Evolutionary conservation across 92 coral and sea anemone genomes (phyloP).

Genomic region (Phenganax marumi): DNA sequence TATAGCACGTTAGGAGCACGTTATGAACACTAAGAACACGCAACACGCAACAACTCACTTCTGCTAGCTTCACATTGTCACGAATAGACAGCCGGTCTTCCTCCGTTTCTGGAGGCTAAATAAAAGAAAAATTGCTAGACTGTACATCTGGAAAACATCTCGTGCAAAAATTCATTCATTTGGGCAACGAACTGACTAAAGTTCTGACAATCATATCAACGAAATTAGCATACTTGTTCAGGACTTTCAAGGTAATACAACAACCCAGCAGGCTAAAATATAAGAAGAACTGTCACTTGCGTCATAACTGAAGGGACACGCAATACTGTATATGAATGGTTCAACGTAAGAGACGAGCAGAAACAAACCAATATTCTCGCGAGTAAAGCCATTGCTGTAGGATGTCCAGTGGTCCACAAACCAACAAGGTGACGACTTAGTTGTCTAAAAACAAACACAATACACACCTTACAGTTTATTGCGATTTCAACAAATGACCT

Average conservation of each 20-base stretch:
- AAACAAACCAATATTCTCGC: constrained; percentile 76
- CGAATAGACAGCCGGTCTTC: constrained; percentile 77
- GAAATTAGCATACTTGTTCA: constrained; percentile 61
- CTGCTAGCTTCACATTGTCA: constrained; percentile 91
- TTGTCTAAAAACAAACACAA: constrained; percentile 60
- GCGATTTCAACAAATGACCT: not conserved
- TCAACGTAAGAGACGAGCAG: not conserved
- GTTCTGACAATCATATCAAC: not conserved
- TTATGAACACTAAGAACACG: not conserved
- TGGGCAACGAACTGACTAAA: no score
- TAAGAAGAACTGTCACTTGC: not conserved
- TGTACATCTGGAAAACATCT: not conserved
- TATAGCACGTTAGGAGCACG: not conserved
- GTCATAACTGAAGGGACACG: not conserved
- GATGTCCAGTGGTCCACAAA: constrained; percentile 96
- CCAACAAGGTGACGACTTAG: constrained; percentile 93
- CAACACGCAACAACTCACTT: constrained; percentile 49
- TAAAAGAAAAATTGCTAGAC: not conserved
- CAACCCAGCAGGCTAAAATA: constrained; percentile 82
- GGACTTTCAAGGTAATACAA: constrained; percentile 73
- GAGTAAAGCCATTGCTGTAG: constrained; percentile 93
- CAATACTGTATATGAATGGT: not conserved
- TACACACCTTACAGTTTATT: not conserved
- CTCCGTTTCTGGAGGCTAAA: constrained; percentile 84
- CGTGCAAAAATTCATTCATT: not conserved